Conservation (phyloP, 23 tunicate species). For the Ciona savignyi region DNA sequence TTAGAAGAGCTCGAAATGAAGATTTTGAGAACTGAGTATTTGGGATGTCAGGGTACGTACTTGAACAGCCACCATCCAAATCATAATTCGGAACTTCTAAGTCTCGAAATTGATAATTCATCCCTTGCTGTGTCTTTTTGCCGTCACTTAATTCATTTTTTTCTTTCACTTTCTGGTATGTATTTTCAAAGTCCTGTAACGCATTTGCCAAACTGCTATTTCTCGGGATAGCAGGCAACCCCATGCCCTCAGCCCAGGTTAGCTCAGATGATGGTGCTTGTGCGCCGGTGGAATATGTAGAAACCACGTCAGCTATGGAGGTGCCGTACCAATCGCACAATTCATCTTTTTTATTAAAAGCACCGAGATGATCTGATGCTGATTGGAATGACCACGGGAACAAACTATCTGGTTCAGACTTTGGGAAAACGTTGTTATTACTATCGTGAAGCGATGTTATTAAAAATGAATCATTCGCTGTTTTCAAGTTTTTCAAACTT, state of each 20-base stretch:
- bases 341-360: not conserved
- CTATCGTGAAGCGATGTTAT: not conserved
- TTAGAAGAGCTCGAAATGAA: constrained; percentile 18
- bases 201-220: constrained; percentile 60
- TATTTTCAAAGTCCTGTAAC: constrained; percentile 40
- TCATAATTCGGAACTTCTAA: too few species aligned
- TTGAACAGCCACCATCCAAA: not conserved
- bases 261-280: not conserved
- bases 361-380: not conserved
- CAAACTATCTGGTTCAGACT: not conserved
- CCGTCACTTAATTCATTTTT: constrained; percentile 10
- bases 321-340: not conserved
- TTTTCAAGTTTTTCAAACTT: not conserved
- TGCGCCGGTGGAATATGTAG: not conserved
- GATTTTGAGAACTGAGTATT: not conserved
- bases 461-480: not conserved
- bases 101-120: not conserved
- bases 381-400: not conserved
- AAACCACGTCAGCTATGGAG: not conserved
- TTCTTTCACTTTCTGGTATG: constrained; percentile 29
- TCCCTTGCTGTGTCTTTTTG: not conserved
- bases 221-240: constrained; percentile 11
- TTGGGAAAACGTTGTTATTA: not conserved
- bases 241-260: not conserved
- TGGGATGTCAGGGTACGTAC: not conserved